Conservation (phyloP, 2,113 vertebrate species). For the Seriola quinqueradiata region DNA sequence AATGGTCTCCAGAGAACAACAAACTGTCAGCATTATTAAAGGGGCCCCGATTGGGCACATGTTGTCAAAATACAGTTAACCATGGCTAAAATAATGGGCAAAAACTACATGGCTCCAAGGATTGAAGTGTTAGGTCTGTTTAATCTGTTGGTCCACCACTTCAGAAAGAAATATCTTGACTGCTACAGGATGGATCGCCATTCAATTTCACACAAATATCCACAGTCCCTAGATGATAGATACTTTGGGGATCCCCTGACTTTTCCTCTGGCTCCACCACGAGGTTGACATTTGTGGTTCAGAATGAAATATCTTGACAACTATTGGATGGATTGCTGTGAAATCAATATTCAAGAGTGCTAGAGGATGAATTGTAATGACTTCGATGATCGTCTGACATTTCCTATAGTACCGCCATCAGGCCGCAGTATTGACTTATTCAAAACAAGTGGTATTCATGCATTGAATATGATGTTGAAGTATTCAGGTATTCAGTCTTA, state of each 20-base stretch:
- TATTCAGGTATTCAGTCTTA: no score
- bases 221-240: no score
- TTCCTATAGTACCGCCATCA: neutral
- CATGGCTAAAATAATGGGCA: neutral
- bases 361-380: neutral
- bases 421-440: neutral
- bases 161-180: neutral
- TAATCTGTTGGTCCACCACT: neutral
- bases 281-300: neutral
- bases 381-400: neutral
- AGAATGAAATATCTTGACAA: neutral
- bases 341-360: neutral
- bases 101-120: neutral
- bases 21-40: neutral
- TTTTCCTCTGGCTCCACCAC: neutral
- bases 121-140: neutral
- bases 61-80: slow-evolving; percentile 1
- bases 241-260: neutral
- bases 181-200: no score
- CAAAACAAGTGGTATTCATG: neutral
- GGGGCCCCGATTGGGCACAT: neutral
- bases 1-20: neutral
- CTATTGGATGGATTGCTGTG: neutral
- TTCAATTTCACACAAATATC: no score
- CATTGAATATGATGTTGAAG: neutral